Conservation (phyloP, 2,797 vertebrate species). For the Lepilemur septentrionalis region DNA sequence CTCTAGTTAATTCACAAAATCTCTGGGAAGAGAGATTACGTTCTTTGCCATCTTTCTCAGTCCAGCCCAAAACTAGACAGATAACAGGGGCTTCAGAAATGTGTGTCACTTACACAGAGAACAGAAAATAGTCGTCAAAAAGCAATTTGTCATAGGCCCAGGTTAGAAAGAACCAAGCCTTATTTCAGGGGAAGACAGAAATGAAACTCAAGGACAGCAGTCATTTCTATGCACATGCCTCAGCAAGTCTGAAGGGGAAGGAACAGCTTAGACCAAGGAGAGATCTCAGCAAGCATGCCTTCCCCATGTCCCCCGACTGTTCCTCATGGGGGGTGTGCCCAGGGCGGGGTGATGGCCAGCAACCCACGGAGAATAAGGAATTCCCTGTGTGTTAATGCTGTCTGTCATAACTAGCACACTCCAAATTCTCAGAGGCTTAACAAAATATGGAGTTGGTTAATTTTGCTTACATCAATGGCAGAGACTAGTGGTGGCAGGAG, state of each 20-base stretch:
- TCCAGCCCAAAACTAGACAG: not conserved
- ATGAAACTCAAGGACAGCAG: not conserved
- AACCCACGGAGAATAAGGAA: not conserved
- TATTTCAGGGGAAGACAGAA: not conserved
- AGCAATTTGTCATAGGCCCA: not conserved
- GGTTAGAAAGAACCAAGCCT: not conserved
- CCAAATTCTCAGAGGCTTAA: not conserved
- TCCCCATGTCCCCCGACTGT: not conserved
- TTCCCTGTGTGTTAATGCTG: not conserved
- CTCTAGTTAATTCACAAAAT: constrained; percentile 2
- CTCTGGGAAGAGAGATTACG: not conserved
- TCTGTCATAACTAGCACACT: not conserved
- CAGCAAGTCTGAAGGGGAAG: not conserved
- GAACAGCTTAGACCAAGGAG: not conserved
- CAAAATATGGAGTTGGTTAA: not conserved
- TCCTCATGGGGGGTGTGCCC: not conserved
- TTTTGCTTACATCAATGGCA: not conserved
- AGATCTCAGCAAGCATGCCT: not conserved
- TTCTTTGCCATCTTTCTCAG: not conserved
- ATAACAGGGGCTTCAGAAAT: constrained; percentile 5
- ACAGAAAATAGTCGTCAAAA: not conserved
- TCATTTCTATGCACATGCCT: not conserved
- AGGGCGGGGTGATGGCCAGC: not conserved
- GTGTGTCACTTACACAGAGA: not conserved
- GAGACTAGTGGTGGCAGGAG: not conserved